Evolutionary conservation across 1,140 invertebrate species (phyloP).

Genomic region (Diuraphis noxia): DNA sequence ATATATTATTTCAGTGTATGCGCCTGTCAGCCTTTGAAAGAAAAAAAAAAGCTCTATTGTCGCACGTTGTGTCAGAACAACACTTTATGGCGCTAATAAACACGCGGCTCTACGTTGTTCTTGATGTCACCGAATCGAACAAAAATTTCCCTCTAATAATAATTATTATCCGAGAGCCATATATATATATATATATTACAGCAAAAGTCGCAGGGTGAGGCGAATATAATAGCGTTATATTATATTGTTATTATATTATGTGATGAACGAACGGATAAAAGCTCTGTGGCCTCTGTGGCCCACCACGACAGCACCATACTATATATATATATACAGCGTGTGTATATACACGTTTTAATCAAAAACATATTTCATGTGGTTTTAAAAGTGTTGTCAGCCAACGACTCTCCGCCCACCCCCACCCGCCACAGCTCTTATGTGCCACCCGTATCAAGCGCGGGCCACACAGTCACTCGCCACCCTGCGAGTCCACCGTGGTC

Average conservation of each 20-base stretch:
- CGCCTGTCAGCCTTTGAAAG: not conserved
- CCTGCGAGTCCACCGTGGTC: not conserved
- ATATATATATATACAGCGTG: not conserved
- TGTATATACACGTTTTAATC: constrained; percentile 47
- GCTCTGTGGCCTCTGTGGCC: no score
- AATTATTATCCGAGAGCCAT: not conserved
- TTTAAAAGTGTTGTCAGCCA: constrained; percentile 53
- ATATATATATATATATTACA: no score
- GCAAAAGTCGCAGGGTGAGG: not conserved
- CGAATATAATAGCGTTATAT: not conserved
- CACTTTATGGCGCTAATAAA: constrained; percentile 22
- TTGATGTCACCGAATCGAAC: not conserved
- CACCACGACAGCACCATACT: not conserved
- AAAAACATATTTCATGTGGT: constrained; percentile 53
- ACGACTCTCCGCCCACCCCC: not conserved
- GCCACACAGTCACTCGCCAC: not conserved
- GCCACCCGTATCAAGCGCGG: not conserved
- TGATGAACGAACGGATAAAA: not conserved
- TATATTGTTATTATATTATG: not conserved
- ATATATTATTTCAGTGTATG: not conserved
- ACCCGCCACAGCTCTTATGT: not conserved
- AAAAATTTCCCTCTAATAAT: constrained; percentile 8
- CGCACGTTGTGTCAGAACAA: not conserved
- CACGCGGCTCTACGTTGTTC: not conserved
- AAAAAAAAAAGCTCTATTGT: not conserved